Conservation (phyloP, 2,113 vertebrate species). For the Vimba vimba region DNA sequence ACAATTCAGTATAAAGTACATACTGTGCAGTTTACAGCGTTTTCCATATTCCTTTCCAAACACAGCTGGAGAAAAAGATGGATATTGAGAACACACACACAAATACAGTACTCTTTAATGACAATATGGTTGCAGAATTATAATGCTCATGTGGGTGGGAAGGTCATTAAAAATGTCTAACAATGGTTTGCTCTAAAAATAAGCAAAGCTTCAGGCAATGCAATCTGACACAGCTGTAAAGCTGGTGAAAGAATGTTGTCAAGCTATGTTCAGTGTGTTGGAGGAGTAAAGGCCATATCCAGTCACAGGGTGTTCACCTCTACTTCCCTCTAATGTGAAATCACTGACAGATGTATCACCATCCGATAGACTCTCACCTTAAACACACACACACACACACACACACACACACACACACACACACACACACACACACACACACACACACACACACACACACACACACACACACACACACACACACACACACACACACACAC, state of each 20-base stretch:
- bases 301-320: constrained; percentile 25
- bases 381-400: constrained; percentile 40
- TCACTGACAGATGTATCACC: constrained; percentile 34
- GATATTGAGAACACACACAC: not conserved
- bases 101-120: not conserved
- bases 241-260: not conserved
- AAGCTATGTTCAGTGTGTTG: not conserved
- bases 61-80: not conserved
- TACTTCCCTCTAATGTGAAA: constrained; percentile 9
- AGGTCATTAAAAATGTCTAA: not conserved
- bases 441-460: not conserved
- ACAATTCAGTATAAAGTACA: not conserved
- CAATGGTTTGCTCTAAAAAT: not conserved
- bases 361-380: constrained; percentile 33
- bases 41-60: not conserved
- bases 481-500: not conserved
- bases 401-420: no score
- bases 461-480: constrained; percentile 23
- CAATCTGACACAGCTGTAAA: not conserved
- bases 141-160: not conserved
- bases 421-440: constrained; percentile 41
- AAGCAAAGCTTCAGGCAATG: not conserved
- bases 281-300: constrained; percentile 17
- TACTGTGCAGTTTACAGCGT: not conserved
- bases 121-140: not conserved